Base-by-base conservation (phyloP, 2,797 vertebrate genomes). In the Sebastes baramenuke region DNA sequence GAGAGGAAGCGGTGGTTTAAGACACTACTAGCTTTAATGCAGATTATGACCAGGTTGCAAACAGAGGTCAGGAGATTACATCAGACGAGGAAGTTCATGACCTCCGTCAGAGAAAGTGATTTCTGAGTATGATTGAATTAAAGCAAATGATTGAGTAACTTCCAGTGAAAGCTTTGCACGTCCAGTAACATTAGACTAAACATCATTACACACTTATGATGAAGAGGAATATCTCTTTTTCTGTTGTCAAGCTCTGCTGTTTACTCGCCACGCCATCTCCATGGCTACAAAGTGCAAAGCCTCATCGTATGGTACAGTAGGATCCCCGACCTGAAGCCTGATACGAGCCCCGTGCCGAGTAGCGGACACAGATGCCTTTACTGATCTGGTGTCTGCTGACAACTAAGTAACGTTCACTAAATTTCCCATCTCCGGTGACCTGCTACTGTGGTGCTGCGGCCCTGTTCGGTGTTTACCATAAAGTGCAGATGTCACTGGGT, bases 331-430 rank as follows among this genome's bases (percentile, higher is more conserved):
- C 67, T 78, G 71, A 83, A 82, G 79, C 73, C 66, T 36, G 72
- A 90, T 81, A 62, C 13, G 6, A 71, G 67, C 29, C 61, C 46
- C 4, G 38, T 59, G 66, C 71, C 32, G 58, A 66, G 29, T 29
- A 67, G 75, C 2, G 11, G 29, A 72, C 80, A 68, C 55, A n/a
- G 88, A 83, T 86, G 78, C 62, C 82, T 80, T 64, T 20, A 70
- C 80, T 56, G 81, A 81, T 86, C 81, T 84, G 84, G 82, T 85
- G 79, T 90, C 87, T 67, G 75, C 36, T 88, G 75, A 87, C 79
- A 75, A 29, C 77, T 92, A 87, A 93, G 92, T 90, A 92, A 91
- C 62, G 8, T 85, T 88, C 52, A 80, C 78, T 89, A 75, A 82
- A 86, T 83, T 80, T 24, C 68, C 62, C 5, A 16, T 90, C 71